These are phyloP conservation scores for Calameuta pallipes DNA, from an alignment of 2,888 invertebrate species.

Conservation along the genomic window DNA sequence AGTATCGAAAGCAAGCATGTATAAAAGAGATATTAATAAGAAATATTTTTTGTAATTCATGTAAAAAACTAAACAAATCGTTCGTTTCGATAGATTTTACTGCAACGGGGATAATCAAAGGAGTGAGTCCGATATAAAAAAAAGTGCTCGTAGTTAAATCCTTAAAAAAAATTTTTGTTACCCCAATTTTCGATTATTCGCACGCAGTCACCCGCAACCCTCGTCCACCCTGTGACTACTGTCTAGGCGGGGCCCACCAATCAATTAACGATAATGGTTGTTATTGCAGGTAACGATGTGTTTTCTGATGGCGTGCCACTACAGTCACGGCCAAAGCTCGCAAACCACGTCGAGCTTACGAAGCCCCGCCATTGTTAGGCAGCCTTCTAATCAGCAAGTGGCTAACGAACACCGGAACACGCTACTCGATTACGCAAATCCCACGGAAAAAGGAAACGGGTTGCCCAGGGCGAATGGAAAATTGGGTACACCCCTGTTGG, in stretches of 20 bases:
- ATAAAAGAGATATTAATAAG: no score
- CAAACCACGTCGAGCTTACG: no score
- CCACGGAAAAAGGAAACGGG: slow-evolving; percentile 17
- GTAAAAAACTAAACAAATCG: no score
- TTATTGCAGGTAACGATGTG: slow-evolving; percentile 33
- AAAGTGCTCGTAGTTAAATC: not conserved
- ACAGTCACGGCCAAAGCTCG: slow-evolving; percentile 18
- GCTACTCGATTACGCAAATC: slow-evolving; percentile 28
- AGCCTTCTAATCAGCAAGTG: slow-evolving; percentile 33
- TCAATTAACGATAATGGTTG: slow-evolving; percentile 31
- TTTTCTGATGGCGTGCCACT: slow-evolving; percentile 27
- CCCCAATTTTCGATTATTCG: no score
- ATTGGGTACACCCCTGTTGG: no score
- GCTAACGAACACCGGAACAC: slow-evolving; percentile 30
- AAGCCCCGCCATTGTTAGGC: slow-evolving; percentile 24
- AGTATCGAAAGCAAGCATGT: no score
- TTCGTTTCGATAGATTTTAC: no score
- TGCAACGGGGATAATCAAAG: not conserved
- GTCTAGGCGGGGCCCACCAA: slow-evolving; percentile 4
- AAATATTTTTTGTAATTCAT: no score
- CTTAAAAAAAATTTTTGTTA: not conserved
- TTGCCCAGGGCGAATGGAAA: no score
- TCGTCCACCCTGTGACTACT: not conserved
- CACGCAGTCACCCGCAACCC: not conserved
- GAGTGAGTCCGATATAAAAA: not conserved